Percentiles rank a stretch among this genome's conserved stretches.
Conservation (phyloP, 2,113 vertebrate species). For the Cryptotis parvus region DNA sequence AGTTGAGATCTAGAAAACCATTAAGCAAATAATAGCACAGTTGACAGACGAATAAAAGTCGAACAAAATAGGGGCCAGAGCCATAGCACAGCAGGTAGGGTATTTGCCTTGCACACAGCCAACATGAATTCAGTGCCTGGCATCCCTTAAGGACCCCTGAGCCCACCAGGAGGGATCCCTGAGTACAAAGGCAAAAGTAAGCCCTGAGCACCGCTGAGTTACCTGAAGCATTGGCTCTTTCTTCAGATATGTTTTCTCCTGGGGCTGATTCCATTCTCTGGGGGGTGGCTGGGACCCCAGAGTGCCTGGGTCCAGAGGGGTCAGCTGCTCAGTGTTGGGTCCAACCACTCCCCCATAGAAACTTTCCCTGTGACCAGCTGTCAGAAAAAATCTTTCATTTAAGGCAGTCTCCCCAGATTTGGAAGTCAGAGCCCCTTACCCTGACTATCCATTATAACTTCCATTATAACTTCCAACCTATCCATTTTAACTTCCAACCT, state of each 20-base stretch:
- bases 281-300: constrained; percentile 66
- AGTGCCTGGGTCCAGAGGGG: background rate
- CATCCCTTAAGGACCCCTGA: no score
- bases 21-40: background rate
- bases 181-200: no score
- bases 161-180: no score
- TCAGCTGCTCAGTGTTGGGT: rapidly evolving
- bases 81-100: no score
- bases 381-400: background rate
- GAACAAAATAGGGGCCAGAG: no score
- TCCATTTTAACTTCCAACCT: no score
- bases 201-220: background rate
- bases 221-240: constrained; percentile 89
- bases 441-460: background rate
- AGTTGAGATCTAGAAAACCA: constrained; percentile 23
- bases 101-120: no score
- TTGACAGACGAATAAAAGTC: no score
- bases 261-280: constrained; percentile 81
- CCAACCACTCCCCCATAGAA: background rate
- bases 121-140: no score
- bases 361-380: background rate
- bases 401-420: background rate
- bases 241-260: constrained; percentile 87
- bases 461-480: background rate
- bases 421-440: background rate